Percentiles rank a stretch among this genome's conserved stretches.
phyloP scores from a whole-genome alignment of 2,113 vertebrate species.

The Oncorhynchus mykiss region DNA sequence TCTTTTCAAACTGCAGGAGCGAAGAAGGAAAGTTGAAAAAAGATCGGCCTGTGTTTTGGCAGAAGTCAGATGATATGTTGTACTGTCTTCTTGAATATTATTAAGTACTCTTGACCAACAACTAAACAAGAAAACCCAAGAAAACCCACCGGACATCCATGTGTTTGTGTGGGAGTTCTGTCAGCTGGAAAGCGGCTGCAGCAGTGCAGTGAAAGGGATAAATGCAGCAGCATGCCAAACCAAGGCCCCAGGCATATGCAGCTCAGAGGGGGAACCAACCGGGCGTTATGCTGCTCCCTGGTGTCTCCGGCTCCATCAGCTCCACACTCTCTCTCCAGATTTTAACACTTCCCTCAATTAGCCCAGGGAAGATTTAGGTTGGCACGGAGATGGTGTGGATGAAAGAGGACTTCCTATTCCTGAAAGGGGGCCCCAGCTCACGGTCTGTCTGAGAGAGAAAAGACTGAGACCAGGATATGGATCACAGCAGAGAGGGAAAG shows the following conservation, averaged over 20 bases:
- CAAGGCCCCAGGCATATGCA: conserved; percentile 46
- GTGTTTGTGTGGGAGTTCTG: conserved; percentile 74
- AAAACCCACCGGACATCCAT: conserved; percentile 64
- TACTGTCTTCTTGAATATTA: conserved; percentile 73
- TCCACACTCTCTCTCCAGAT: conserved; percentile 25
- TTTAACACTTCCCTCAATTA: conserved; percentile 39
- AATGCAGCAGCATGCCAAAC: conserved; percentile 62
- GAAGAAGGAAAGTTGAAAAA: conserved; percentile 27
- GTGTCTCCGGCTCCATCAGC: conserved; percentile 41
- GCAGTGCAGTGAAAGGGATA: conserved; percentile 39
- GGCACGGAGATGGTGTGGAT: background rate
- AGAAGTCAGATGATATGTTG: conserved; percentile 48
- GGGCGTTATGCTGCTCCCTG: conserved; percentile 38
- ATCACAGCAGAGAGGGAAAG: background rate
- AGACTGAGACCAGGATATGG: background rate
- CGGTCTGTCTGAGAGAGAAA: background rate
- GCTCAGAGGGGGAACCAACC: conserved; percentile 31
- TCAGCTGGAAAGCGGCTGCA: conserved; percentile 72
- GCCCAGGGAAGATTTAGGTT: background rate
- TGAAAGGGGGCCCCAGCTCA: background rate
- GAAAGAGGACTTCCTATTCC: background rate
- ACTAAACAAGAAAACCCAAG: conserved; percentile 71
- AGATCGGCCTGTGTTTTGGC: conserved; percentile 51
- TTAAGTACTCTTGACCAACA: conserved; percentile 73
- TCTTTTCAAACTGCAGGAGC: conserved; percentile 33